phyloP scores from a whole-genome alignment of 2,888 invertebrate genomes.

The Scrobipalpa atriplicella region DNA sequence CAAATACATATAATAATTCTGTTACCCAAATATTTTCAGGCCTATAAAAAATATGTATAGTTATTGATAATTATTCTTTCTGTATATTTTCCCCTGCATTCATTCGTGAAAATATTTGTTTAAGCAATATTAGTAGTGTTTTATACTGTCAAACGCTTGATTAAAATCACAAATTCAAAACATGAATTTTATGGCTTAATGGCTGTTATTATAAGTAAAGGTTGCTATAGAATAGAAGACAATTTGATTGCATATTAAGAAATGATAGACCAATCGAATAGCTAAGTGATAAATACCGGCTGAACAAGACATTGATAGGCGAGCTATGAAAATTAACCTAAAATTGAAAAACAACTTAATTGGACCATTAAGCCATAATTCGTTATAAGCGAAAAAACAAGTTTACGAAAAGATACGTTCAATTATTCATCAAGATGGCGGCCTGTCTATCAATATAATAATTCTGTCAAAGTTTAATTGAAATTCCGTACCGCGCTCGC shows the following conservation, averaged over 20 bases:
- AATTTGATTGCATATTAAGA: slow-evolving; percentile 17
- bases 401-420: slow-evolving; percentile 48
- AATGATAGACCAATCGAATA: slow-evolving; percentile 14
- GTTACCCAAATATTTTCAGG: too few relatives aligned
- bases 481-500: slow-evolving; percentile 66
- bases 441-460: slow-evolving; percentile 77
- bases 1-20: too few relatives aligned
- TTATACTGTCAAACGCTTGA: slow-evolving; percentile 7
- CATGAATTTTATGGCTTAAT: not conserved
- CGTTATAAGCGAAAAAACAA: slow-evolving; percentile 43
- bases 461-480: slow-evolving; percentile 81
- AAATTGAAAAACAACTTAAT: slow-evolving; percentile 46
- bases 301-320: slow-evolving; percentile 24
- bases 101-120: too few relatives aligned
- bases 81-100: too few relatives aligned
- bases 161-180: not conserved
- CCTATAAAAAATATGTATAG: too few relatives aligned
- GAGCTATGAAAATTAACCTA: slow-evolving; percentile 28
- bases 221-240: not conserved
- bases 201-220: slow-evolving; percentile 5
- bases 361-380: slow-evolving; percentile 52
- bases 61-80: not conserved
- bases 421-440: slow-evolving; percentile 73
- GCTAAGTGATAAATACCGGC: slow-evolving; percentile 13
- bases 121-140: not conserved